Conservation (phyloP, 2,113 vertebrate species). For the Sceloporus tristichus region DNA sequence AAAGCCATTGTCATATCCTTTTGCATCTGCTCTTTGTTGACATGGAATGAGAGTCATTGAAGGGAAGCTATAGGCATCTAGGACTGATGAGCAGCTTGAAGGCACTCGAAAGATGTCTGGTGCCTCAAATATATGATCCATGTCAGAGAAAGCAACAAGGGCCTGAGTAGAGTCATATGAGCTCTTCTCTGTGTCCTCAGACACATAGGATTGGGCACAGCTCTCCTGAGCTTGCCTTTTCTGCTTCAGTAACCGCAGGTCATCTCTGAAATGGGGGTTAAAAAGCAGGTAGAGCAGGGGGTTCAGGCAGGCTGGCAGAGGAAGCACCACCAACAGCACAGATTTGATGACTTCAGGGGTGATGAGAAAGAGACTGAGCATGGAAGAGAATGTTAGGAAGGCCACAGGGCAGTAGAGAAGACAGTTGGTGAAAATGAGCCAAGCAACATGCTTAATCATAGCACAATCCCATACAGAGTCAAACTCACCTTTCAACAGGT, state of each 20-base stretch:
- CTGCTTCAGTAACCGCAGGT: slow-evolving; percentile 81
- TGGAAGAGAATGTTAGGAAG: slow-evolving; percentile 92
- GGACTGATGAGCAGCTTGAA: slow-evolving; percentile 61
- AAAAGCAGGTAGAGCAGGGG: slow-evolving; percentile 93
- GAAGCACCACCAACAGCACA: slow-evolving; percentile 89
- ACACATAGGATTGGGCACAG: slow-evolving; percentile 74
- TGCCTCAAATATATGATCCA: slow-evolving; percentile 78
- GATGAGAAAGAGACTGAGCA: slow-evolving; percentile 88
- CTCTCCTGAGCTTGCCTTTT: slow-evolving; percentile 73
- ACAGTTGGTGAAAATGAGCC: slow-evolving; percentile 94
- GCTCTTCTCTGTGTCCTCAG: slow-evolving; percentile 88
- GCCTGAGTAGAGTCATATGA: slow-evolving; percentile 91
- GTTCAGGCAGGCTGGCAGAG: slow-evolving; percentile 92
- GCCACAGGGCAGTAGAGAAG: slow-evolving; percentile 94
- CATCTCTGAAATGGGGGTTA: slow-evolving; percentile 87
- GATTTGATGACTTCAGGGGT: slow-evolving; percentile 92
- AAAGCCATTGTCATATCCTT: slow-evolving; percentile 71
- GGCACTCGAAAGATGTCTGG: slow-evolving; percentile 64
- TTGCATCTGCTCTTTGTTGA: slow-evolving; percentile 77
- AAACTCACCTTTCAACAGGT: slow-evolving; percentile 86
- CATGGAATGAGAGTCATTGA: slow-evolving; percentile 83
- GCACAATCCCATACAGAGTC: slow-evolving; percentile 91
- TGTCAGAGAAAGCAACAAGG: slow-evolving; percentile 84
- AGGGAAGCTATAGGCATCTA: slow-evolving; percentile 73
- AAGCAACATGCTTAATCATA: slow-evolving; percentile 94